These are phyloP conservation scores for Menidia beryllina DNA, from an alignment of 2,113 vertebrate genomes.

Conservation along the genomic window DNA sequence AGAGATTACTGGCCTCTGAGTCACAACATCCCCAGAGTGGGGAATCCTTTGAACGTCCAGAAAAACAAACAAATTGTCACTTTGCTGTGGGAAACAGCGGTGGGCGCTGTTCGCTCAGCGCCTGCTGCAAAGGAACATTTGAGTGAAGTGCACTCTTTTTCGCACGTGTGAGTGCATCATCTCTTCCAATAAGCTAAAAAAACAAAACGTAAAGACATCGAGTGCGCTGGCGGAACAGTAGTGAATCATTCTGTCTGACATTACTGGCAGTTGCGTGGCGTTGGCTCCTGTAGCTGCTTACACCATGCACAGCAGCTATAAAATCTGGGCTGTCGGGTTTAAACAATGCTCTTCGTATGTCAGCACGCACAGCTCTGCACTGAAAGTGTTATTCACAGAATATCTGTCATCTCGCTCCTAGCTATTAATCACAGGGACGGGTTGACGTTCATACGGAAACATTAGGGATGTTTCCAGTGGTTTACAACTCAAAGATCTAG, in stretches of 20 bases:
- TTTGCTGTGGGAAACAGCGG: background rate
- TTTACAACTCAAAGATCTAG: background rate
- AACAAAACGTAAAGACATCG: constrained; percentile 36
- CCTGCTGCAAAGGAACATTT: background rate
- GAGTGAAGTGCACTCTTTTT: background rate
- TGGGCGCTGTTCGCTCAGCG: constrained; percentile 32
- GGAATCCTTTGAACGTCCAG: constrained; percentile 4
- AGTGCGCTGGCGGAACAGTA: constrained; percentile 46
- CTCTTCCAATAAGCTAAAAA: constrained; percentile 33
- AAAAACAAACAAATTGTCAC: background rate
- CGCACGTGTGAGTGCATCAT: constrained; percentile 23
- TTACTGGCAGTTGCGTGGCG: constrained; percentile 70
- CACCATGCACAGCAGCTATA: constrained; percentile 58
- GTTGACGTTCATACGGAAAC: constrained; percentile 44
- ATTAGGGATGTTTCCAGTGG: constrained; percentile 40
- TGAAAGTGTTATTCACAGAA: constrained; percentile 66
- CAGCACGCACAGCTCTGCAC: constrained; percentile 39
- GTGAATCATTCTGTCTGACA: constrained; percentile 73
- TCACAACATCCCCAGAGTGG: constrained; percentile 23
- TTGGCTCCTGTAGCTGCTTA: constrained; percentile 57
- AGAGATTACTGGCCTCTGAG: constrained; percentile 12
- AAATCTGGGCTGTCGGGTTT: constrained; percentile 57
- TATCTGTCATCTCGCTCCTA: constrained; percentile 48
- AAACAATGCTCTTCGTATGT: constrained; percentile 43
- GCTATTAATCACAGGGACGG: constrained; percentile 61